phyloP scores from a whole-genome alignment of 2,113 vertebrate genomes.

The Paedocypris sp. region DNA sequence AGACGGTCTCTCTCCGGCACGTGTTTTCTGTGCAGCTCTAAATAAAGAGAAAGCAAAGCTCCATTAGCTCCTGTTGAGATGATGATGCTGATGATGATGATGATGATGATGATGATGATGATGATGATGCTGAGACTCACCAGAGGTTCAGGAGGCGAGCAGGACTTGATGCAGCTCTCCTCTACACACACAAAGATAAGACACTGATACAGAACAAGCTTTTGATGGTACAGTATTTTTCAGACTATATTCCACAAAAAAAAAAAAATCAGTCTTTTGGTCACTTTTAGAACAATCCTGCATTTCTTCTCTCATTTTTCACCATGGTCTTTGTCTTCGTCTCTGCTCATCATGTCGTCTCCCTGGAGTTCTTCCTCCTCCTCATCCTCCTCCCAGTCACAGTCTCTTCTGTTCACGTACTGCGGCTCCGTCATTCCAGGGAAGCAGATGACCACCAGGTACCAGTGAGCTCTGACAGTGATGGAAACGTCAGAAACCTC shows the following conservation, averaged over 20 bases:
- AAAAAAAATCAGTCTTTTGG: too few relatives aligned
- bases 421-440: constrained; percentile 72
- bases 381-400: constrained; percentile 13
- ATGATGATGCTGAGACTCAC: too few relatives aligned
- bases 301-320: background rate
- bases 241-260: too few relatives aligned
- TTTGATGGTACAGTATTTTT: too few relatives aligned
- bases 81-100: too few relatives aligned
- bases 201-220: background rate
- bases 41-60: constrained; percentile 1
- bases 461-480: constrained; percentile 91
- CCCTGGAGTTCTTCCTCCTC: constrained; percentile 9
- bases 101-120: too few relatives aligned
- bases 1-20: constrained; percentile 41
- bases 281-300: background rate
- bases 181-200: too few relatives aligned
- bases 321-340: constrained; percentile 17
- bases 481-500: too few relatives aligned
- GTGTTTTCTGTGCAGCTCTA: constrained; percentile 58
- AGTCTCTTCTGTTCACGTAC: constrained; percentile 50
- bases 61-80: background rate
- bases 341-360: constrained; percentile 7
- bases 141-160: constrained; percentile 28
- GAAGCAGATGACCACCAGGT: constrained; percentile 91
- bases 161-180: background rate